Percentiles rank a stretch among this genome's conserved stretches.
phyloP scores from a whole-genome alignment of 2,888 invertebrate genomes.

The Epinotia ramella region DNA sequence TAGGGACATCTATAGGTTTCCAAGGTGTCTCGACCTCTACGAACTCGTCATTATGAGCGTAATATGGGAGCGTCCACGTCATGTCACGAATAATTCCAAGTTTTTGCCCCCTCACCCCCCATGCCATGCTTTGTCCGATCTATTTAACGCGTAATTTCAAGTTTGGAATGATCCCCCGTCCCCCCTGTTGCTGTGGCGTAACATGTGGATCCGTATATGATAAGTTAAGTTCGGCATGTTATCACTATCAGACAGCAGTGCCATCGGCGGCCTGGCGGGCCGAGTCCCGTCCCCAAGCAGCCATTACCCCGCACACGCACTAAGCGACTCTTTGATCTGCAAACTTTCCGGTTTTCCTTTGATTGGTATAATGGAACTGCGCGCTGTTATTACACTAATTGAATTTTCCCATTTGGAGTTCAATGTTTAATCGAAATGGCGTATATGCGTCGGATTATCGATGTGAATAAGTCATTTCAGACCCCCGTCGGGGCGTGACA shows the following conservation, averaged over 20 bases:
- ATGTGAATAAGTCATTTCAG: slow-evolving; percentile 13
- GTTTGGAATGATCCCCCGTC: too few species aligned
- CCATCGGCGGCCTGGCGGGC: slow-evolving; percentile 50
- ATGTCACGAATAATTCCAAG: too few species aligned
- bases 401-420: slow-evolving; percentile 64
- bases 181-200: too few species aligned
- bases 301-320: slow-evolving; percentile 69
- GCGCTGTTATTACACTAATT: slow-evolving; percentile 82
- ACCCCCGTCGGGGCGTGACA: slow-evolving; percentile 9
- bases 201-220: not conserved
- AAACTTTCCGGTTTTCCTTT: slow-evolving; percentile 81
- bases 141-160: too few species aligned
- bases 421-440: slow-evolving; percentile 13
- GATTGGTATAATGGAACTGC: slow-evolving; percentile 81
- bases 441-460: slow-evolving; percentile 6
- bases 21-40: not conserved
- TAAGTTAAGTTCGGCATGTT: slow-evolving; percentile 6
- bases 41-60: not conserved
- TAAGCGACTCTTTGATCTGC: slow-evolving; percentile 80
- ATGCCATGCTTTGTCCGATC: too few species aligned
- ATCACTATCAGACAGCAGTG: not conserved
- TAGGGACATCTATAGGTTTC: too few species aligned
- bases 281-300: slow-evolving; percentile 60
- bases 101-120: too few species aligned
- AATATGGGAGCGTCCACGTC: too few species aligned